phyloP scores from a whole-genome alignment of 2,113 vertebrate species.

The Pterocles gutturalis region DNA sequence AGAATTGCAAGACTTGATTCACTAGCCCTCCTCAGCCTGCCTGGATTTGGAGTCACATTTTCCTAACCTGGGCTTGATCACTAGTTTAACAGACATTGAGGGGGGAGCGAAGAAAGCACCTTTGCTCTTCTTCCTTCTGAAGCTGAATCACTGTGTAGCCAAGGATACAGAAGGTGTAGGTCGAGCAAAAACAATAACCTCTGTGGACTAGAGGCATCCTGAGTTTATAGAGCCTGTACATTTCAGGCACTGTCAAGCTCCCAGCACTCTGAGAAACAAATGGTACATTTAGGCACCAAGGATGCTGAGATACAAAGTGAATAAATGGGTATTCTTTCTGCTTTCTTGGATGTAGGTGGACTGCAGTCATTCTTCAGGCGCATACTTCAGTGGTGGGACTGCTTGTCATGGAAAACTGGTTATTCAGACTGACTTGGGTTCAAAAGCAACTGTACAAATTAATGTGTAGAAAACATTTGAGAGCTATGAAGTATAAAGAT shows the following conservation, averaged over 20 bases:
- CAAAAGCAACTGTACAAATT: background rate
- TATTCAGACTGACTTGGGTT: background rate
- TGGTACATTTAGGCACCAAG: background rate
- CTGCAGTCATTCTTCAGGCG: background rate
- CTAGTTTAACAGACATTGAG: background rate
- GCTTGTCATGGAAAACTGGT: background rate
- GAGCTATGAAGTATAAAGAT: background rate
- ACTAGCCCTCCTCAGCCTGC: background rate
- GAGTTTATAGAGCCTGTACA: background rate
- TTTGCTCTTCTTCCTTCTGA: background rate
- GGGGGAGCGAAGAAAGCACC: background rate
- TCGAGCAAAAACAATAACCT: background rate
- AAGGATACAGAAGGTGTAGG: background rate
- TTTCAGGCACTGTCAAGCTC: background rate
- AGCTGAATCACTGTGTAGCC: background rate
- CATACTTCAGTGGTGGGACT: background rate
- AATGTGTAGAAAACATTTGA: background rate
- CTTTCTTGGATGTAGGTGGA: background rate
- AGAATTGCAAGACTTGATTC: background rate
- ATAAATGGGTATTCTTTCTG: background rate
- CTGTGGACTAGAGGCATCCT: background rate
- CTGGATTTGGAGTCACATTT: background rate
- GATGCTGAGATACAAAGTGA: background rate
- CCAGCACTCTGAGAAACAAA: background rate
- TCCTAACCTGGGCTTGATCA: background rate